Base-by-base conservation (phyloP, 1,140 invertebrate species). In the Samia ricini region DNA sequence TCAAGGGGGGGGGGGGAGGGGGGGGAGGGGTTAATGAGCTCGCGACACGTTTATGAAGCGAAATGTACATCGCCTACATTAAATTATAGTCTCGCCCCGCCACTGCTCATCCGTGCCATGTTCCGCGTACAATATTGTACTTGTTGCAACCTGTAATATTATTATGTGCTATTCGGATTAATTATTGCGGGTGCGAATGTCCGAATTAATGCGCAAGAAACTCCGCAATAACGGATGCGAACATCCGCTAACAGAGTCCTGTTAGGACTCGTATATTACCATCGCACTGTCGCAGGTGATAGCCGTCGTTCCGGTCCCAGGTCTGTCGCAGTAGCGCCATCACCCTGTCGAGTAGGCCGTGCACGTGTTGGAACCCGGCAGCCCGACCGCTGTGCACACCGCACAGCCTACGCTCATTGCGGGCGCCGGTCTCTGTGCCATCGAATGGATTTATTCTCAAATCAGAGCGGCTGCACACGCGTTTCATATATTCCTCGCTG, bases 301-400 rank as follows among this genome's bases (percentile, higher is more conserved):
- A 98, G 1, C 96, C 96, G 5, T 95, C 95, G 6, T 81, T 61
- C 12, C 71, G 79, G 62, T 85, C 76, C 92, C 94, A 95, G 36
- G 94, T 93, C 42, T 98, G 92, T 74, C 97, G 94, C 29, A 99
- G 89, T 59, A 98, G 82, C 74, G 97, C 93, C 97, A 99, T 98
- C 4, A 99, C 88, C 69, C 97, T 93, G 91, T 99, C 99, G 21
- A 99, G 88, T 22, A 99, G 92, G 2, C 99, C 99, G 90, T 99
- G 98, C 65, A 99, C 96, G 36, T 98, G 92, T 92, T 99, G 98
- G 91, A 99, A 99, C 20, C 98, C 98, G 20, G 97, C 95, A 36
- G 93, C 94, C 88, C 97, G 98, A 76, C 97, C 97, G 85, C 97
- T 98, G 91, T 98, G 95, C 19, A 99, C 92, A 0, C 97, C 98